Conservation (phyloP, 2,797 vertebrate genomes). For the Smutsia gigantea region DNA sequence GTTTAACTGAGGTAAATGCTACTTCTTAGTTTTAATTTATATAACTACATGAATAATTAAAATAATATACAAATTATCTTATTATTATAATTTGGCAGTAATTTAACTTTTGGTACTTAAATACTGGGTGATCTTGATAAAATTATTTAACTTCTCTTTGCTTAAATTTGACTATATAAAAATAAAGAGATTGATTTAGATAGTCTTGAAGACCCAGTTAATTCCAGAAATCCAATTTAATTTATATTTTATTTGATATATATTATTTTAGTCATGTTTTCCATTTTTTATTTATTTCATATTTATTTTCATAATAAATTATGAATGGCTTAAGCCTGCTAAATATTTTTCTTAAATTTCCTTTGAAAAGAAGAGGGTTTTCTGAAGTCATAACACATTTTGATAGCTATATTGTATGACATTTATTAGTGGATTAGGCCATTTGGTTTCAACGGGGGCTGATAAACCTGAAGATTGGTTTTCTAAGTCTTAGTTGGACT, state of each 20-base stretch:
- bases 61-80: background rate
- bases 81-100: constrained; percentile 22
- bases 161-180: constrained; percentile 38
- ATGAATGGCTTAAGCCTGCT: background rate
- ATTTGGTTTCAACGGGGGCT: background rate
- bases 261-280: background rate
- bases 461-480: background rate
- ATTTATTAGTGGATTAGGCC: background rate
- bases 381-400: background rate
- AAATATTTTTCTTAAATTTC: background rate
- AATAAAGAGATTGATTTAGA: background rate
- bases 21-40: background rate
- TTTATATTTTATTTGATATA: background rate
- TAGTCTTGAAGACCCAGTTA: constrained; percentile 11
- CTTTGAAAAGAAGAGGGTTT: background rate
- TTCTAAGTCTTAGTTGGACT: background rate
- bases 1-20: background rate
- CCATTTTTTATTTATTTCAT: background rate
- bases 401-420: background rate
- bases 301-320: constrained; percentile 36
- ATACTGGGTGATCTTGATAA: background rate
- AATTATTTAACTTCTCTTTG: background rate
- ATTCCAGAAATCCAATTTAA: background rate
- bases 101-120: constrained; percentile 51
- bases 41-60: background rate